Evolutionary conservation across 2,888 invertebrate species (phyloP).

Genomic region (Campoletis raptor): DNA sequence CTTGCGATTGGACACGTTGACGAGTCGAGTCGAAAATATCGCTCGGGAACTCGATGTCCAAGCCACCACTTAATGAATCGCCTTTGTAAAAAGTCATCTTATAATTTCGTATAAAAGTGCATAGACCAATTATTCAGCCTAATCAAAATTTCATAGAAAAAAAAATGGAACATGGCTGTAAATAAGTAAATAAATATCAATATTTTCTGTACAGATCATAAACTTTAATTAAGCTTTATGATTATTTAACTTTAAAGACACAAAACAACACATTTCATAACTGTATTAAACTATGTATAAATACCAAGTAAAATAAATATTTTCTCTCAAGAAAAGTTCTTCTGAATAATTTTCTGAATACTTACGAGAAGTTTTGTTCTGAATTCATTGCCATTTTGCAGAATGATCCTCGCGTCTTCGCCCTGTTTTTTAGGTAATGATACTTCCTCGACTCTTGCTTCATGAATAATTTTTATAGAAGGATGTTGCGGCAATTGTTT

Average conservation of each 20-base stretch:
- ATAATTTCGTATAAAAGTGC: background rate
- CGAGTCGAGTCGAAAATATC: conserved; percentile 76
- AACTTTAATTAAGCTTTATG: background rate
- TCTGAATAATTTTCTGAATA: conserved; percentile 65
- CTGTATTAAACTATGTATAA: background rate
- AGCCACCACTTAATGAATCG: conserved; percentile 40
- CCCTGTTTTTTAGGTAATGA: conserved; percentile 85
- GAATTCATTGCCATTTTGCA: conserved; percentile 89
- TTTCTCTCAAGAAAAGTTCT: background rate
- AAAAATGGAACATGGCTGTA: background rate
- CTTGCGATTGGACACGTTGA: conserved; percentile 76
- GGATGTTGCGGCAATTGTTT: conserved; percentile 86
- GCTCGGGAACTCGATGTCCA: conserved; percentile 73
- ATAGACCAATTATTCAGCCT: background rate
- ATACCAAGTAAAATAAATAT: background rate
- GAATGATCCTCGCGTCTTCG: conserved; percentile 85
- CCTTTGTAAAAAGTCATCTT: background rate
- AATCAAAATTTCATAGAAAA: background rate
- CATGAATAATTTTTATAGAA: conserved; percentile 89
- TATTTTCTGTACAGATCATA: too few species aligned
- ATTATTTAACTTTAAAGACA: too few species aligned
- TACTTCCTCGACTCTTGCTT: conserved; percentile 89
- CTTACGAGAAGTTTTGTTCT: conserved; percentile 90
- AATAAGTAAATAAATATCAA: too few species aligned
- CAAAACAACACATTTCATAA: background rate